phyloP scores from a whole-genome alignment of 1,140 invertebrate species.

The Probaryconus sp. region DNA sequence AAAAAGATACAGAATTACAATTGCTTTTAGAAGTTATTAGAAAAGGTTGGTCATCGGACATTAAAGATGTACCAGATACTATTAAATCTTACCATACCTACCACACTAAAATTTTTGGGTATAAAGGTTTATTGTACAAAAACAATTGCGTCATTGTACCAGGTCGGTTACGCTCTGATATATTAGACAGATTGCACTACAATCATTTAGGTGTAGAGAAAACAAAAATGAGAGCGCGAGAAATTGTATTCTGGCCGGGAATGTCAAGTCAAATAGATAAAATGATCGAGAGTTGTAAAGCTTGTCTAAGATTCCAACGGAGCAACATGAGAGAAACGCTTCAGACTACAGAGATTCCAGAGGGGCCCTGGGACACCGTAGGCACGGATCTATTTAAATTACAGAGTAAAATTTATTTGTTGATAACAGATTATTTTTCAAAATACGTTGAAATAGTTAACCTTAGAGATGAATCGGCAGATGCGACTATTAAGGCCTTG shows the following conservation, averaged over 20 bases:
- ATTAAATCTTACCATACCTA: constrained; percentile 38
- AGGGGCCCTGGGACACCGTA: constrained; percentile 60
- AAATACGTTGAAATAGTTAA: constrained; percentile 63
- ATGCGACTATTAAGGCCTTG: neutral
- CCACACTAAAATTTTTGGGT: constrained; percentile 20
- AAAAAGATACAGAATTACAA: constrained; percentile 14
- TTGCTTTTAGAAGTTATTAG: constrained; percentile 15
- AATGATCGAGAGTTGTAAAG: constrained; percentile 45
- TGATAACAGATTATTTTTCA: constrained; percentile 68
- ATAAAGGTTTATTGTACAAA: constrained; percentile 37
- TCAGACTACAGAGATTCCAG: constrained; percentile 63
- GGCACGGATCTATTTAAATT: constrained; percentile 68
- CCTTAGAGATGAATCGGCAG: constrained; percentile 6
- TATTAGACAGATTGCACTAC: constrained; percentile 52
- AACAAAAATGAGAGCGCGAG: constrained; percentile 49
- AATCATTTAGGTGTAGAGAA: constrained; percentile 62
- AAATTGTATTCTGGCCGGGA: constrained; percentile 64
- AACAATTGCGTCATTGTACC: constrained; percentile 34
- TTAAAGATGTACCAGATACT: constrained; percentile 31
- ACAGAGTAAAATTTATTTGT: constrained; percentile 57
- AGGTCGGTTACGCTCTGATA: neutral
- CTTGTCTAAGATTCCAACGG: constrained; percentile 42
- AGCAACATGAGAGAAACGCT: constrained; percentile 56
- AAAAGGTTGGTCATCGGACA: constrained; percentile 24
- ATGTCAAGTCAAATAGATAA: constrained; percentile 56